phyloP scores from a whole-genome alignment of 2,888 invertebrate species.

The Eubasilissa splendida region DNA sequence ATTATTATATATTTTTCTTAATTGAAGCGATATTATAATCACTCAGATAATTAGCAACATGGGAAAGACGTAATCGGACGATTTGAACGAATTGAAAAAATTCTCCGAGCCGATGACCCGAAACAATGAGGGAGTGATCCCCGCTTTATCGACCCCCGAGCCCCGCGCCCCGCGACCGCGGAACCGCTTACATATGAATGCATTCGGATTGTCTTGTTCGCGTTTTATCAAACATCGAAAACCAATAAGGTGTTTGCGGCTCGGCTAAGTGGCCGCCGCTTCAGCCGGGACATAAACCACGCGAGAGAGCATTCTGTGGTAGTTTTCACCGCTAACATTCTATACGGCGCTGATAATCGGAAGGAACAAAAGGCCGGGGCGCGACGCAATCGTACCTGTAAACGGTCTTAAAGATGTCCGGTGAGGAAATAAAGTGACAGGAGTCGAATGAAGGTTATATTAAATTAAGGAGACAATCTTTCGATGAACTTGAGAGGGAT shows the following conservation, averaged over 20 bases:
- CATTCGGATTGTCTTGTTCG: slow-evolving; percentile 46
- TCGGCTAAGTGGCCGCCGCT: slow-evolving; percentile 49
- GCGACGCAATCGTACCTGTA: slow-evolving; percentile 37
- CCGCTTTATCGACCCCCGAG: slow-evolving; percentile 5
- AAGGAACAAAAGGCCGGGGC: slow-evolving; percentile 28
- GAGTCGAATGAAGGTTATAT: neutral
- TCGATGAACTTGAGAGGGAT: neutral
- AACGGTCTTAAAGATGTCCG: slow-evolving; percentile 29
- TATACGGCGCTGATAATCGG: slow-evolving; percentile 54
- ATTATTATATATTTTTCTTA: too few relatives aligned
- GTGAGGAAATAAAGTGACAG: neutral
- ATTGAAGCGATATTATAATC: too few relatives aligned
- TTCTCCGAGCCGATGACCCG: slow-evolving; percentile 17
- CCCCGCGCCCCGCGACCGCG: neutral
- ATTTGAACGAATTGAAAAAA: neutral
- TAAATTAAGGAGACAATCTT: neutral
- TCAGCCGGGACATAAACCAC: slow-evolving; percentile 56
- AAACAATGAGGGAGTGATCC: slow-evolving; percentile 26
- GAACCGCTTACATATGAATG: slow-evolving; percentile 35
- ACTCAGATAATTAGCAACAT: too few relatives aligned
- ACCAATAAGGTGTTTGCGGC: slow-evolving; percentile 55
- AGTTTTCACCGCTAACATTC: slow-evolving; percentile 54
- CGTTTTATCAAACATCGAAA: slow-evolving; percentile 58
- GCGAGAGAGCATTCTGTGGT: slow-evolving; percentile 58
- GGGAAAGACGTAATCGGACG: too few relatives aligned